Conservation (phyloP, 37 sponge, comb jelly and placozoan genomes). For the Spongia lamella region DNA sequence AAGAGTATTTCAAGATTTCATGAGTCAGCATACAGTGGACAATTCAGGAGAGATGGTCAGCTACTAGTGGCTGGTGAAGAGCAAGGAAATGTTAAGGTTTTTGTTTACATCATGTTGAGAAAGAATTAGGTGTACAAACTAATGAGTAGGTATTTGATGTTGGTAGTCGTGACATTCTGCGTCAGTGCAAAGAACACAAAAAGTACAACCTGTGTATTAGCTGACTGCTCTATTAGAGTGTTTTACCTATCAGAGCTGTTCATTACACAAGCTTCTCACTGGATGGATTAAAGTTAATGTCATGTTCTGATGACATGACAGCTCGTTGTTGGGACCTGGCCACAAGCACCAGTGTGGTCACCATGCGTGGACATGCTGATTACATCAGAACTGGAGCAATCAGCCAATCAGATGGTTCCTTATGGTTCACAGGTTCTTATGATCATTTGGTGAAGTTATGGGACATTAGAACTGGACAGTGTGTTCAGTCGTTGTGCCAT, state of each 20-base stretch:
- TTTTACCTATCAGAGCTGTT: conserved; percentile 56
- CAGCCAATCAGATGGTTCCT: conserved; percentile 26
- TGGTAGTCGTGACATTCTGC: conserved; percentile 65
- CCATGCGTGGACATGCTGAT: conserved; percentile 75
- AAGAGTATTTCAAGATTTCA: conserved; percentile 78
- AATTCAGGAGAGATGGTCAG: conserved; percentile 82
- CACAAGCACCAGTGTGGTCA: conserved; percentile 35
- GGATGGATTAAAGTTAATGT: conserved; percentile 66
- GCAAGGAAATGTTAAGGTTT: conserved; percentile 83
- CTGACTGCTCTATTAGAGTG: no score
- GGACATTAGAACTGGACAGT: conserved; percentile 70
- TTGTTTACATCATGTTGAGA: not conserved
- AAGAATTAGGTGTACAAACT: not conserved
- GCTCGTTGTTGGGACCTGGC: conserved; percentile 89
- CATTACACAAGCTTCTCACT: conserved; percentile 68
- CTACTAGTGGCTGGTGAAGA: conserved; percentile 86
- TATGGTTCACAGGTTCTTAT: conserved; percentile 81
- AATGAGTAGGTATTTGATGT: conserved; percentile 74
- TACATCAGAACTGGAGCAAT: conserved; percentile 58
- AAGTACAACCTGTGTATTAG: conserved; percentile 34
- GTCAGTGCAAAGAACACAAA: conserved; percentile 79
- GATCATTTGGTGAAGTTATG: conserved; percentile 92
- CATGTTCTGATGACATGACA: conserved; percentile 86
- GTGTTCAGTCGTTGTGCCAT: conserved; percentile 66
- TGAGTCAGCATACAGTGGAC: conserved; percentile 78